Percentiles rank a stretch among this genome's conserved stretches.
phyloP scores from a whole-genome alignment of 1,140 invertebrate genomes.

The Microplitis demolitor region DNA sequence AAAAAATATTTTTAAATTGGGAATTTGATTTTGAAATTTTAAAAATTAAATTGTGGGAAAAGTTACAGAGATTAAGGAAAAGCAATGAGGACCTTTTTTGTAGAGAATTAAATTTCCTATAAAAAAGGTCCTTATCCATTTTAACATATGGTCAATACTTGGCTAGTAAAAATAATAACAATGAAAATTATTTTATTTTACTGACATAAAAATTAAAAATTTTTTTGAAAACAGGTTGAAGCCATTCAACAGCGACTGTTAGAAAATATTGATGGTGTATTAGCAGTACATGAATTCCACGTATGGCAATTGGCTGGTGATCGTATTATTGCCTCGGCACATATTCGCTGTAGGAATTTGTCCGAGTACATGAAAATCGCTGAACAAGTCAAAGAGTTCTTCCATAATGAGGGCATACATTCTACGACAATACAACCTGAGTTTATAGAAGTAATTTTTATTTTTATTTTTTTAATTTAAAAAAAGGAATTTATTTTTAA shows the following conservation, averaged over 20 bases:
- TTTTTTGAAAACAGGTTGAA: constrained; percentile 67
- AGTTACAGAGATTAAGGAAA: too few relatives aligned
- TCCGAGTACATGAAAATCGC: constrained; percentile 91
- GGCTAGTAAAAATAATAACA: too few relatives aligned
- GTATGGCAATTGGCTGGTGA: constrained; percentile 93
- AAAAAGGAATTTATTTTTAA: constrained; percentile 15
- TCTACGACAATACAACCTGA: constrained; percentile 94
- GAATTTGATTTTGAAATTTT: too few relatives aligned
- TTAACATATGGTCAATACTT: too few relatives aligned
- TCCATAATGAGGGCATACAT: constrained; percentile 90
- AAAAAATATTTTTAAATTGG: too few relatives aligned
- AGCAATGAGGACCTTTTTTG: too few relatives aligned
- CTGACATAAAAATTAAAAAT: background rate
- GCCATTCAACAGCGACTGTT: constrained; percentile 84
- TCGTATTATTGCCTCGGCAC: constrained; percentile 90
- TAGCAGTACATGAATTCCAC: constrained; percentile 93
- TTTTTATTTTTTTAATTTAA: constrained; percentile 14
- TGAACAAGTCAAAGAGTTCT: constrained; percentile 93
- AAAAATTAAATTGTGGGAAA: too few relatives aligned
- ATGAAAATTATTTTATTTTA: too few relatives aligned
- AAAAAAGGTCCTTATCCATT: too few relatives aligned
- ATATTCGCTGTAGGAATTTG: constrained; percentile 87
- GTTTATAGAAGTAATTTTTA: constrained; percentile 68
- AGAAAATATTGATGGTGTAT: constrained; percentile 85
- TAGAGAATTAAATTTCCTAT: too few relatives aligned